Conservation (phyloP, 2,113 vertebrate genomes). For the Phasianus colchicus region DNA sequence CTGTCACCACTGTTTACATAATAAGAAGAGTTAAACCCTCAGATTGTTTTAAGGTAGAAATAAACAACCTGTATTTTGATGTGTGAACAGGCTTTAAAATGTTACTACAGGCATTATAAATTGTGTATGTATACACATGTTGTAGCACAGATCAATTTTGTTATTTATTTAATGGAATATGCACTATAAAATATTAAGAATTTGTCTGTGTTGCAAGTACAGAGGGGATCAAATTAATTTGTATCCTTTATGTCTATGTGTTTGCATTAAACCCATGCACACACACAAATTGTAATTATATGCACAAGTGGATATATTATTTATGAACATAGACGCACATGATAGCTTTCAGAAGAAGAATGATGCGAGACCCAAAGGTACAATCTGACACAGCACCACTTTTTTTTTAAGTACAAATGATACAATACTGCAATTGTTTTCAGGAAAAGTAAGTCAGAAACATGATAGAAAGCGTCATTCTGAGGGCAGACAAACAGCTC, state of each 20-base stretch:
- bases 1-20: conserved; percentile 61
- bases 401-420: background rate
- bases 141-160: conserved; percentile 40
- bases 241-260: background rate
- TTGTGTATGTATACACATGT: conserved; percentile 1
- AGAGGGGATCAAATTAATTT: conserved; percentile 22
- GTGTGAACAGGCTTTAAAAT: conserved; percentile 60
- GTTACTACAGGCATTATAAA: conserved; percentile 33
- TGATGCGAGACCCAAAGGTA: background rate
- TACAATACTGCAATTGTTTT: background rate
- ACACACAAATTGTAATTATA: background rate
- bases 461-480: background rate
- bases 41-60: conserved; percentile 60
- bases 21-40: conserved; percentile 38
- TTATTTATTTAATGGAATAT: conserved; percentile 25
- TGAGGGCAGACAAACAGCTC: background rate
- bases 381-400: background rate
- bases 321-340: background rate
- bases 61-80: conserved; percentile 58
- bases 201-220: conserved; percentile 4
- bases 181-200: conserved; percentile 31
- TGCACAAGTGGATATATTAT: conserved; percentile 9
- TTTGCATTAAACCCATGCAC: conserved; percentile 20
- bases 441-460: conserved; percentile 15
- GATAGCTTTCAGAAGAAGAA: background rate